Conservation (phyloP, 2,113 vertebrate genomes). For the Monopterus albus region DNA sequence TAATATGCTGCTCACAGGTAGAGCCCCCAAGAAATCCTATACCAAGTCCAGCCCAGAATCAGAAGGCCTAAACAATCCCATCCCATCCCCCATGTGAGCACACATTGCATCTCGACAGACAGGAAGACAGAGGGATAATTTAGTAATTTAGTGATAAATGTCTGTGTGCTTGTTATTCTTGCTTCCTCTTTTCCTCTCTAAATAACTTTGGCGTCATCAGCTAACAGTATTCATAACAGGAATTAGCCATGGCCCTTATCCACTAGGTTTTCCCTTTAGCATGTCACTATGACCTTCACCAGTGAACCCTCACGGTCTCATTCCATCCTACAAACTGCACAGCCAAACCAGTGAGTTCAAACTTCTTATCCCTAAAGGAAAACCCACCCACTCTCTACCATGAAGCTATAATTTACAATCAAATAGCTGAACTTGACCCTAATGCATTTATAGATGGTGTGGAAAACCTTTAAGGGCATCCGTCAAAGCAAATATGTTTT, state of each 20-base stretch:
- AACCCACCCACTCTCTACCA: neutral
- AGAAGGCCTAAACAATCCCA: constrained; percentile 56
- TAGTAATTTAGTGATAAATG: constrained; percentile 42
- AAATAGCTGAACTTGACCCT: constrained; percentile 30
- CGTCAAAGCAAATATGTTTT: constrained; percentile 5
- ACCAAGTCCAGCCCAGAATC: constrained; percentile 50
- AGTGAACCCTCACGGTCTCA: constrained; percentile 40
- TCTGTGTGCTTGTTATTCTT: constrained; percentile 31
- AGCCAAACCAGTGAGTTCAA: neutral
- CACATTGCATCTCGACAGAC: constrained; percentile 29
- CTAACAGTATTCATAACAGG: constrained; percentile 51
- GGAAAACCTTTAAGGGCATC: constrained; percentile 29
- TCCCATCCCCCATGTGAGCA: constrained; percentile 55
- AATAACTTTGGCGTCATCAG: constrained; percentile 43
- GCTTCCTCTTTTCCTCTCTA: constrained; percentile 47
- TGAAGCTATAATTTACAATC: constrained; percentile 18
- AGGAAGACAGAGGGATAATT: constrained; percentile 37
- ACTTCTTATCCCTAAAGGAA: constrained; percentile 9
- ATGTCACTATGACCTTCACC: constrained; percentile 54
- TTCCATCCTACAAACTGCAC: constrained; percentile 3
- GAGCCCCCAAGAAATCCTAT: constrained; percentile 71
- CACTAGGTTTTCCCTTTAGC: constrained; percentile 57
- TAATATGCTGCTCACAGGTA: constrained; percentile 73
- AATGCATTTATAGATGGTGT: constrained; percentile 8
- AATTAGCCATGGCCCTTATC: constrained; percentile 63